Evolutionary conservation across 2,113 vertebrate species (phyloP).

Genomic region (Actinemys pallida): DNA sequence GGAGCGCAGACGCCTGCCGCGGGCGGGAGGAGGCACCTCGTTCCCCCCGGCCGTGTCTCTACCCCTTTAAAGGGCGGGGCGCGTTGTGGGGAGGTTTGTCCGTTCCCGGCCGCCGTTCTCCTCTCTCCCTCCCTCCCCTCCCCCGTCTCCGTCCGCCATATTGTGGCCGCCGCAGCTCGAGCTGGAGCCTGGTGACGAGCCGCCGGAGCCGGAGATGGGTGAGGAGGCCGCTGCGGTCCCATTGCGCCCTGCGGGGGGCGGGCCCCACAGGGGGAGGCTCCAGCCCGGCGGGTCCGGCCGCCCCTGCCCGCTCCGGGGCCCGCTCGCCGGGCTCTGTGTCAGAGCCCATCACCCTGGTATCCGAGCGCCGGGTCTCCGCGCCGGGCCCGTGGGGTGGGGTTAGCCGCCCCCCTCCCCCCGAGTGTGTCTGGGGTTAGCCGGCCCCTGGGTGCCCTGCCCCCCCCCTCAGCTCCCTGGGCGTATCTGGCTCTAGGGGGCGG

Average conservation of each 20-base stretch:
- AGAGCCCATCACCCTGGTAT: background rate
- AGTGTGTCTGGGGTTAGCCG: background rate
- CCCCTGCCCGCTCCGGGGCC: background rate
- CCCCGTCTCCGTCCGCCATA: conserved; percentile 22
- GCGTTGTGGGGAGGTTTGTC: background rate
- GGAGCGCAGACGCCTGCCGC: background rate
- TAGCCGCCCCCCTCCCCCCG: background rate
- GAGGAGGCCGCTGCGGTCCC: background rate
- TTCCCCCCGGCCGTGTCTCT: background rate
- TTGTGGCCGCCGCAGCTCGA: conserved; percentile 34
- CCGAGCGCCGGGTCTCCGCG: background rate
- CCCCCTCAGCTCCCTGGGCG: background rate
- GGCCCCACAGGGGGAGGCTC: background rate
- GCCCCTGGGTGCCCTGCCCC: background rate
- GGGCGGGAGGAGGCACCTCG: background rate
- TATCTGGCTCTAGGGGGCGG: background rate
- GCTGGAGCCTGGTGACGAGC: background rate
- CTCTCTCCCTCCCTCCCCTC: background rate
- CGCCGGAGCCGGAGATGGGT: background rate
- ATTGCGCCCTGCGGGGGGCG: background rate
- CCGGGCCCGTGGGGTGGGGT: background rate
- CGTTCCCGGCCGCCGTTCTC: background rate
- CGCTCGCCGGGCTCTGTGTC: background rate
- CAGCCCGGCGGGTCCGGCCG: background rate
- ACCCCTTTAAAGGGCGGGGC: background rate